Evolutionary conservation across 2,797 vertebrate species (phyloP), one percentile per base, ranked within the genome.

Genomic region (Sebastolobus altivelis): DNA sequence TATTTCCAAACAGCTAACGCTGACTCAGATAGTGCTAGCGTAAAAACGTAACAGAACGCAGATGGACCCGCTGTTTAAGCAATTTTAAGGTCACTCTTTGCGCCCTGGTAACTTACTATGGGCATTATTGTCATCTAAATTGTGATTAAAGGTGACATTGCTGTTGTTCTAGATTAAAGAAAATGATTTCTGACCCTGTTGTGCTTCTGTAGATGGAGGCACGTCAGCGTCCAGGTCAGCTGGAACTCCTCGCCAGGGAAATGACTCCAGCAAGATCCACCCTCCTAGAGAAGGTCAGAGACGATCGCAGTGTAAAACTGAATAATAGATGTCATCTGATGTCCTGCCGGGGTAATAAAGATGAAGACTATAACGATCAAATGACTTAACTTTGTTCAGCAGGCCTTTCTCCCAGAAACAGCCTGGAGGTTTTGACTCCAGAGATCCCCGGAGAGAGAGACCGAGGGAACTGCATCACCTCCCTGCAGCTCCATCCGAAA

Each of bases 391-490:
- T 27, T 16, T 14, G 2, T 14, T 63, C 69, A 12, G 18, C 88
- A 99, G 98, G 97, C 84, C 94, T 97, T 82, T 97, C 97, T 68
- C 98, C 98, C 25, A 94, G 98, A 86, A 99, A 99, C 80, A 99
- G 98, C 92, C 95, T 99, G 74, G 98, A 99, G 92, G 98, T 99
- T 74, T 89, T 99, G 94, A 99, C 98, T 13, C 96, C 96, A 8
- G 96, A 96, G 88, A 98, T 99, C 86, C 98, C 98, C 0, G 98
- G 98, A 14, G 98, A 99, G 88, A 94, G 96, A 82, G 98, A 99
- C 88, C 88, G 97, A n/a, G 98, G 98, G 25, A 99, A 99, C 90
- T 99, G 98, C 95, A 99, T 99, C 92, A 99, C 98, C 0, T 99
- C 98, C 0, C 95, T 99, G 79, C 98, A 99, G 93, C 96, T 99